Base-by-base conservation (phyloP, 1,140 invertebrate species). In the Papilio xuthus region DNA sequence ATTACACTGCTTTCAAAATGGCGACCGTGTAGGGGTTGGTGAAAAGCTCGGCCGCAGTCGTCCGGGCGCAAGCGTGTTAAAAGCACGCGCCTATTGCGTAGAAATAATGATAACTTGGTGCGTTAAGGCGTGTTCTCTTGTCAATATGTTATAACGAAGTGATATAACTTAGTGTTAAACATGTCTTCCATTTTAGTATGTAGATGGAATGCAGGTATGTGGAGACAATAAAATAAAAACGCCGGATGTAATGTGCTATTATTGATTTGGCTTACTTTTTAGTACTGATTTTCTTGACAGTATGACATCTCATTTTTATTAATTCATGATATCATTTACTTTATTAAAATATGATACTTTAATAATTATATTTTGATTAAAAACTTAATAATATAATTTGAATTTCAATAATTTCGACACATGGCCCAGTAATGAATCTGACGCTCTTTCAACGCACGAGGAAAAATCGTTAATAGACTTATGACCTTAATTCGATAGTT, bases 141-240 rank as follows among this genome's bases (percentile, higher is more conserved):
- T 32, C 0, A 67, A 28, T 15, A 67, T 67, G 60, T 67, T 67
- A 67, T 67, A 67, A 67, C 60, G 26, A 67, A 67, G 60, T 67
- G 60, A 28, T 67, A 67, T 28, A 56, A 60, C 4, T 18, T 67
- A 28, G 26, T 67, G 10, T 28, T 23, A 67, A 67, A 67, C 12
- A 67, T 67, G 60, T 67, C 60, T 67, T 67, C 60, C 60, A 67
- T 32, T 67, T 13, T 67, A 67, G 60, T 67, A 28, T 67, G 8
- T 32, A 67, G 23, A 20, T 56, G 53, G 26, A 67, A 32, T 67
- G 60, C 23, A 28, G 60, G 60, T 67, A 32, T 67, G 60, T 67
- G 4, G 60, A 28, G n/a, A 15, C 6, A 15, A 15, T 67, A 10
- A 12, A 23, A 67, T 18, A 18, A 50, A 50, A 67, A 18, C 0